Evolutionary conservation across 2,113 vertebrate species (phyloP).

Genomic region (Bungarus multicinctus): DNA sequence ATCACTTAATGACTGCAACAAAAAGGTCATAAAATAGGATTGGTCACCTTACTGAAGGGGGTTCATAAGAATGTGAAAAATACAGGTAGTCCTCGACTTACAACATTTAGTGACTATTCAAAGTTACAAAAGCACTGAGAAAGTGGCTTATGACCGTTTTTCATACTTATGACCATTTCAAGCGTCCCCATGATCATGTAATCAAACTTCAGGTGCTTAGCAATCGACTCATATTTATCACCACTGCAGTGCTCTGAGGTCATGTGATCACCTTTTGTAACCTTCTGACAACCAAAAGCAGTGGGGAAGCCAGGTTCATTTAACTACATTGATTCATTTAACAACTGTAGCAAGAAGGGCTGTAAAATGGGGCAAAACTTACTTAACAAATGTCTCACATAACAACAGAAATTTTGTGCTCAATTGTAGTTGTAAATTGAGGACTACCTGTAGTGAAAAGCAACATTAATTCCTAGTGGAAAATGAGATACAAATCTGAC

Average conservation of each 20-base stretch:
- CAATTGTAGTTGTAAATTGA: background rate
- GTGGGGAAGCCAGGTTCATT: background rate
- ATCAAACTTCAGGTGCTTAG: background rate
- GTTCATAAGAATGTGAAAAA: background rate
- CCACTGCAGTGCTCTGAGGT: background rate
- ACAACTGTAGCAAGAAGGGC: background rate
- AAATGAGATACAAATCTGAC: background rate
- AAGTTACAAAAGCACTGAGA: background rate
- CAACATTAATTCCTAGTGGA: background rate
- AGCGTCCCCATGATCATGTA: background rate
- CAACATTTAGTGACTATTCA: background rate
- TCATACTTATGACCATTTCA: background rate
- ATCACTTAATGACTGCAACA: background rate
- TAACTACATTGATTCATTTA: background rate
- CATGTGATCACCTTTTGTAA: background rate
- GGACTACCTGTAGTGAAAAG: background rate
- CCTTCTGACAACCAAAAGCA: background rate
- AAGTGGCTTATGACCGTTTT: background rate
- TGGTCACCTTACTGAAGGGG: background rate
- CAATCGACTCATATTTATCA: background rate
- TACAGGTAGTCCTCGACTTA: background rate
- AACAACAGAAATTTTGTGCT: background rate
- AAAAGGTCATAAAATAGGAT: background rate
- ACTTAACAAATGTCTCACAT: background rate
- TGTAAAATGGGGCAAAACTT: background rate